A percentile compares a stretch with the other conserved stretches of the same genome.
Evolutionary conservation across 2,888 invertebrate species (phyloP).

Genomic region (Imbricaverruca yamaguchii): DNA sequence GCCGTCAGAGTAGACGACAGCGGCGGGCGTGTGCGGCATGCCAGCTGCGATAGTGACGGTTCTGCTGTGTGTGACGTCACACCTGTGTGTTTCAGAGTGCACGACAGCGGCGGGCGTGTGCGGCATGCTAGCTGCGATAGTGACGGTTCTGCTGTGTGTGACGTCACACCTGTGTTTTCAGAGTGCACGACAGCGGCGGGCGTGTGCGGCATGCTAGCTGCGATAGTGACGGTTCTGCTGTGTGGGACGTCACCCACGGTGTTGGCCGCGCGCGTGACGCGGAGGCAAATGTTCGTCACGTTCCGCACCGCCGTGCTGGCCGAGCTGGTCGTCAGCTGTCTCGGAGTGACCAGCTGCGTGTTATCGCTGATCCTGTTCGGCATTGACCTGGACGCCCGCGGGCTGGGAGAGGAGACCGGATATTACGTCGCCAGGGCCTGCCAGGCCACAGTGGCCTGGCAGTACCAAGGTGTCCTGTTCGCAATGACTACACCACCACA

Average conservation of each 20-base stretch:
- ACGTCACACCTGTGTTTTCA: too few species aligned
- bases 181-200: too few species aligned
- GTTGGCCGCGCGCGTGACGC: constrained; percentile 6
- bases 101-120: too few species aligned
- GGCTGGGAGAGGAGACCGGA: constrained; percentile 13
- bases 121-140: too few species aligned
- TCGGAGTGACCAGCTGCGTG: constrained; percentile 8
- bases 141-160: too few species aligned
- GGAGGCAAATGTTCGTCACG: neutral
- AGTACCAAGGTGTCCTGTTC: too few species aligned
- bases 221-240: neutral
- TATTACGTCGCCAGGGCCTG: constrained; percentile 7
- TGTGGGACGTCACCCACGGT: constrained; percentile 7
- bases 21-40: constrained; percentile 15
- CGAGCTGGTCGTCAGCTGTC: constrained; percentile 3
- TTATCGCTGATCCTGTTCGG: constrained; percentile 14
- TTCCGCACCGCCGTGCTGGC: constrained; percentile 16
- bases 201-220: neutral
- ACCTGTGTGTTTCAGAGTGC: too few species aligned
- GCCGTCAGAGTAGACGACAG: neutral
- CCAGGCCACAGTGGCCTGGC: too few species aligned
- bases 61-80: too few species aligned
- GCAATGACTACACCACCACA: too few species aligned
- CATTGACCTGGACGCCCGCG: constrained; percentile 1
- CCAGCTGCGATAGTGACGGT: too few species aligned